Evolutionary conservation across 2,113 vertebrate genomes (phyloP).

Genomic region (Laticauda colubrina): DNA sequence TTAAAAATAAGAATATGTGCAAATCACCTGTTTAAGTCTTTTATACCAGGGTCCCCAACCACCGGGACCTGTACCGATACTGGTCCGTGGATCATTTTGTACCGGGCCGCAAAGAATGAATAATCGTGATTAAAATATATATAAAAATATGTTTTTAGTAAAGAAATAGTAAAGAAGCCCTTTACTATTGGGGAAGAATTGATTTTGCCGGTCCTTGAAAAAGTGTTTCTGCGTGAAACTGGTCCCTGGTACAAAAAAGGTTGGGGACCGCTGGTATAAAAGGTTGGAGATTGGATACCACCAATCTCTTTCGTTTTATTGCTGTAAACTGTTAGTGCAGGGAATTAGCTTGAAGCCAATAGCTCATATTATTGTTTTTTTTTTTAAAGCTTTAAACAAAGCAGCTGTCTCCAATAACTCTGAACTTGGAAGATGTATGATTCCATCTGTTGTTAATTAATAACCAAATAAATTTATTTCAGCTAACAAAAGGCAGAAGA

Average conservation of each 20-base stretch:
- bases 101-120: too few relatives aligned
- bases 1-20: background rate
- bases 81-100: too few relatives aligned
- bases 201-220: too few relatives aligned
- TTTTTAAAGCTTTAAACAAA: background rate
- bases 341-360: background rate
- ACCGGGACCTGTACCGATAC: too few relatives aligned
- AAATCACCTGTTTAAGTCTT: background rate
- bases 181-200: too few relatives aligned
- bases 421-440: background rate
- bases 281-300: background rate
- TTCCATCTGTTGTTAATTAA: background rate
- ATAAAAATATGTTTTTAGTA: too few relatives aligned
- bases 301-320: background rate
- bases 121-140: too few relatives aligned
- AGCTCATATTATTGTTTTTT: background rate
- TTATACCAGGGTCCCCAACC: background rate
- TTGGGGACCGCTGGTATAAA: too few relatives aligned
- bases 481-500: background rate
- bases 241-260: too few relatives aligned
- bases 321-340: background rate
- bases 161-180: too few relatives aligned
- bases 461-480: background rate
- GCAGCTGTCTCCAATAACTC: background rate
- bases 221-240: too few relatives aligned